phyloP scores from a whole-genome alignment of 2,797 vertebrate species.

The Thalassophryne amazonica region DNA sequence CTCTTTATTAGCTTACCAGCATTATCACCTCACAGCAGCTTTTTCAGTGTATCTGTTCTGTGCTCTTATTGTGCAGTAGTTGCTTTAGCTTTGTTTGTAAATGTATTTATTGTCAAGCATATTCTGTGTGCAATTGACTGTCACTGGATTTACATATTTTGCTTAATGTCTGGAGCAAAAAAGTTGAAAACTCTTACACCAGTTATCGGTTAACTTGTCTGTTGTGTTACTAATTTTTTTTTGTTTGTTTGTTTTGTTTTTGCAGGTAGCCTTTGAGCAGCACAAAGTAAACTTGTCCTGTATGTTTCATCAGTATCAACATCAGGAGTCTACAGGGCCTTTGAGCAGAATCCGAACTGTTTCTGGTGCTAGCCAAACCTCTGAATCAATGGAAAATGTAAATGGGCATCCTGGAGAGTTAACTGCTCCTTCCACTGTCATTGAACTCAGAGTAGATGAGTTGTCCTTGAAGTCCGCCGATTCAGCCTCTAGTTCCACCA shows the following conservation, averaged over 20 bases:
- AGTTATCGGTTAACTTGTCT: too few species aligned
- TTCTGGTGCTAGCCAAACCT: constrained; percentile 74
- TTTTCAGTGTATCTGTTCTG: too few species aligned
- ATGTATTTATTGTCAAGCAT: too few species aligned
- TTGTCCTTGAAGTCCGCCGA: constrained; percentile 26
- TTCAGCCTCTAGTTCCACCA: constrained; percentile 24
- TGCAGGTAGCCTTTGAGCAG: constrained; percentile 94
- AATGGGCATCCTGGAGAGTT: constrained; percentile 59
- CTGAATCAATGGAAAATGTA: constrained; percentile 49
- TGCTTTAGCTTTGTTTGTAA: too few species aligned
- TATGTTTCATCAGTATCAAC: constrained; percentile 88
- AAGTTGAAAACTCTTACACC: too few species aligned
- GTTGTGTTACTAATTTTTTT: too few species aligned
- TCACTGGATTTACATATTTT: too few species aligned
- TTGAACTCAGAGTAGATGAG: constrained; percentile 72
- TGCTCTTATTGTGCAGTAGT: too few species aligned
- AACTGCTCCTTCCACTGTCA: constrained; percentile 74
- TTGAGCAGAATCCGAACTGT: constrained; percentile 74
- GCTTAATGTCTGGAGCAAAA: too few species aligned
- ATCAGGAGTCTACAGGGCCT: constrained; percentile 59
- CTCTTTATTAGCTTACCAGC: too few species aligned
- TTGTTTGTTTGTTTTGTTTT: constrained; percentile 21
- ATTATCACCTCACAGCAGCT: too few species aligned
- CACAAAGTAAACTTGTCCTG: constrained; percentile 91
- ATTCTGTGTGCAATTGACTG: too few species aligned